Base-by-base conservation (phyloP, 2,113 vertebrate genomes). In the Percina caprodes region DNA sequence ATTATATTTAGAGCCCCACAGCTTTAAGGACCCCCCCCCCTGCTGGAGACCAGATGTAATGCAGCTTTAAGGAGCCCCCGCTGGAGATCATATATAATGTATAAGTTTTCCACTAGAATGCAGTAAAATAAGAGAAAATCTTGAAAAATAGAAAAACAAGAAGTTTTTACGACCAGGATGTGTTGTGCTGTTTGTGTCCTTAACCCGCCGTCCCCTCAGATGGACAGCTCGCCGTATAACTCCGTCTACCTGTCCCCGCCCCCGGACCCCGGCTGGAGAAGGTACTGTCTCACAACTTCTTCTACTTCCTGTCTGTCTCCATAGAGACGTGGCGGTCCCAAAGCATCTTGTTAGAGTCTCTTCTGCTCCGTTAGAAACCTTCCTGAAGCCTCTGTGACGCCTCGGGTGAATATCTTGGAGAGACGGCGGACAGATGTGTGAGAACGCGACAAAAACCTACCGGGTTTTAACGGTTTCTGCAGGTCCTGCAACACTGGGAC, bases 181-280 rank as follows among this genome's bases (percentile, higher is more conserved):
- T 0, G 65, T 19, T 16, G 45, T n/a, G 12, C 42, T 69, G 51
- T 56, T 35, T 66, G 45, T 85, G 74, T 87, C 93, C 91, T 97
- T 97, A 94, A 97, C 95, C 23, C 0, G 2, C 39, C 6, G 56
- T 14, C 65, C 80, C 90, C 84, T 85, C 93, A 99, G 97, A 86
- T 96, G 48, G 97, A 98, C 93, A 97, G 90, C 91, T 96, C 96
- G 46, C 96, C 95, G 10, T 97, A 97, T 63, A 96, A 94, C 89
- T 92, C 96, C 0, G 94, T 96, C 55, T 98, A 98, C 90, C 92
- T 98, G 86, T 98, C 97, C 0, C 97, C 97, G 4, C 97, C 97
- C 0, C 95, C 96, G 0, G 97, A 98, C 79, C 94, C 96, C 87
- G 95, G 94, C 94, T 98, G 97, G 97, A 96, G 97, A 94, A 98